Evolutionary conservation across 2,888 invertebrate species (phyloP).

Genomic region (Cryptophagus acutangulus): DNA sequence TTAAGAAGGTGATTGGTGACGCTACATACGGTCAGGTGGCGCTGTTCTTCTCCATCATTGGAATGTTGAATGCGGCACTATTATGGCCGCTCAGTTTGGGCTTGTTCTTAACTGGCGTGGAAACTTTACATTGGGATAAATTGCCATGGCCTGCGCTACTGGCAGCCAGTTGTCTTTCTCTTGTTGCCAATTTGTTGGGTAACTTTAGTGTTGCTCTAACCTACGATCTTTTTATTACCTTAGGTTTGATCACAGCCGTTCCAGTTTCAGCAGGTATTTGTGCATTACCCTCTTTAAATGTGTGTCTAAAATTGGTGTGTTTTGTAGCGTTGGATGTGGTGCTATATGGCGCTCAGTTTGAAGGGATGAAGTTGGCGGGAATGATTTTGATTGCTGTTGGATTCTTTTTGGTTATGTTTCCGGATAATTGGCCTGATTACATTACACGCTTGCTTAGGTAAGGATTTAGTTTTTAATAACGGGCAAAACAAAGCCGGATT

Average conservation of each 20-base stretch:
- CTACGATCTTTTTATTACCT: conserved; percentile 90
- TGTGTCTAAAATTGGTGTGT: background rate
- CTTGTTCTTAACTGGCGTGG: conserved; percentile 80
- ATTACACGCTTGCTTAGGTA: conserved; percentile 85
- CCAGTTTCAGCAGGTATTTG: conserved; percentile 85
- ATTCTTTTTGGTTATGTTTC: conserved; percentile 90
- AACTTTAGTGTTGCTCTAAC: conserved; percentile 93
- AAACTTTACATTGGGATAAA: conserved; percentile 73
- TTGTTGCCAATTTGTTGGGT: conserved; percentile 87
- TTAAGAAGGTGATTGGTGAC: conserved; percentile 87
- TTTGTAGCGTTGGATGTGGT: conserved; percentile 77
- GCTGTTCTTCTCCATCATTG: conserved; percentile 87
- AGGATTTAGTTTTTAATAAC: too few species aligned
- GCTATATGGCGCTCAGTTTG: conserved; percentile 79
- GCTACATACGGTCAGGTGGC: conserved; percentile 90
- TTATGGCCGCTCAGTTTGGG: conserved; percentile 89
- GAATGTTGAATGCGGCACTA: conserved; percentile 79
- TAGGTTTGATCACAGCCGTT: conserved; percentile 89
- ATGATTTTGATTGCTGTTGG: conserved; percentile 86
- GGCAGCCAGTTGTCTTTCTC: conserved; percentile 71
- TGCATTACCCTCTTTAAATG: background rate
- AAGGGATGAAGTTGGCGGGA: conserved; percentile 94
- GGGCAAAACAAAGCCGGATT: too few species aligned
- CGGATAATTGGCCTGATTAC: conserved; percentile 95
- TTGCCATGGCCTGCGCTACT: conserved; percentile 86